These are phyloP conservation scores for Podarcis cretensis DNA, from an alignment of 2,113 vertebrate genomes.

Conservation along the genomic window DNA sequence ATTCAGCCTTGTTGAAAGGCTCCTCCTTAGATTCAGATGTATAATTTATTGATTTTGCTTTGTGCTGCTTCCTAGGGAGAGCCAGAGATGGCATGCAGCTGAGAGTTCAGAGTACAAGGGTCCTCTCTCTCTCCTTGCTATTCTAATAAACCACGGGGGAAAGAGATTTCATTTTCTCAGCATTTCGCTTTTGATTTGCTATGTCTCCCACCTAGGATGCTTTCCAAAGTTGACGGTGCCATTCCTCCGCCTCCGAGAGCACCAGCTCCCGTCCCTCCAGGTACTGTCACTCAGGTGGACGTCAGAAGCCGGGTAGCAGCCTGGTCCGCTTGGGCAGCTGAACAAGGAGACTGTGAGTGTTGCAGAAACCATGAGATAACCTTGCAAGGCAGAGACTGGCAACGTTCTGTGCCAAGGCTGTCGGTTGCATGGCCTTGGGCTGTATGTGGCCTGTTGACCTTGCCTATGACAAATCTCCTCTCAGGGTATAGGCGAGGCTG, in stretches of 20 bases:
- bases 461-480: background rate
- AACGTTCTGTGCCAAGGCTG: too few relatives aligned
- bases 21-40: background rate
- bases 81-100: background rate
- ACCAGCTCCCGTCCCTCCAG: slow-evolving; percentile 86
- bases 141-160: background rate
- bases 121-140: background rate
- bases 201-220: slow-evolving; percentile 79
- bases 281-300: slow-evolving; percentile 81
- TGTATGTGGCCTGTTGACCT: background rate
- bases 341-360: slow-evolving; percentile 89
- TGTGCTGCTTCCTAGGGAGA: background rate
- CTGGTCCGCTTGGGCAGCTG: slow-evolving; percentile 88
- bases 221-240: slow-evolving; percentile 84
- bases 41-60: background rate
- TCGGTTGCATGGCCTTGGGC: background rate
- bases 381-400: background rate
- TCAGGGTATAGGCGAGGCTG: too few relatives aligned
- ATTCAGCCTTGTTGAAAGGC: background rate
- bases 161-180: rapidly evolving
- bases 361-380: background rate
- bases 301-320: slow-evolving; percentile 86
- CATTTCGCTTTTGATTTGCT: background rate
- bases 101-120: background rate
- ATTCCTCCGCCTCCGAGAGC: slow-evolving; percentile 90